Evolutionary conservation across 2,888 invertebrate species (phyloP), one percentile per base, ranked within the genome.

Genomic region (Hipparchia semele): DNA sequence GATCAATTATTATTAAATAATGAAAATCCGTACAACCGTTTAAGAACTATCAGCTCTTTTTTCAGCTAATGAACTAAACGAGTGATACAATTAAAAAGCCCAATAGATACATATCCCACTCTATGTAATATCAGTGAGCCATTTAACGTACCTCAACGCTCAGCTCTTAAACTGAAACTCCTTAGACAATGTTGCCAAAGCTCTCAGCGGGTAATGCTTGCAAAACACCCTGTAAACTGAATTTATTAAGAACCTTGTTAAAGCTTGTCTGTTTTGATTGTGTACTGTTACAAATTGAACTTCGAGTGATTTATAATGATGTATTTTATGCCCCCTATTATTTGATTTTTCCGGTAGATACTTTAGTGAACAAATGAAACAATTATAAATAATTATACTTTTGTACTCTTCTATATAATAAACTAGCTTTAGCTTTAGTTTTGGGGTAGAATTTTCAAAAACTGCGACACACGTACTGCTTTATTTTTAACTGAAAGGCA

Each of bases 181-280:
- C 39, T 39, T 39, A 39, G 39, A 39, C 39, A 39, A 39, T 33
- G 73, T 75, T 75, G 73, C 73, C 71, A n/a, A 45, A 73, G 62
- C 71, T 71, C 75, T 73, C 53, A 13, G 64, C 39, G 73, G 53
- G 60, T 72, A 64, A 73, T 72, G 69, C 68, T 73, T 73, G 75
- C 75, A 72, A 73, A 75, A 70, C 69, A 71, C 60, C 62, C 54
- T 67, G 70, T 72, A 62, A 72, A 73, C 72, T 51, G 60, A 68
- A 75, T 68, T 71, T 67, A 73, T 73, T 69, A 64, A 33, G 49
- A 51, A 10, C 51, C 64, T 8, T 51, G 5, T n/a, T 1, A 45
- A 45, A 61, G 45, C n/a, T 45, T 6, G 3, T 12, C 39, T 60
- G 59, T 33, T 60, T 60, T 60, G 60, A 62, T 62, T 62, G 46